phyloP scores from a whole-genome alignment of 2,888 invertebrate species.

The Tryphoninae sp. region DNA sequence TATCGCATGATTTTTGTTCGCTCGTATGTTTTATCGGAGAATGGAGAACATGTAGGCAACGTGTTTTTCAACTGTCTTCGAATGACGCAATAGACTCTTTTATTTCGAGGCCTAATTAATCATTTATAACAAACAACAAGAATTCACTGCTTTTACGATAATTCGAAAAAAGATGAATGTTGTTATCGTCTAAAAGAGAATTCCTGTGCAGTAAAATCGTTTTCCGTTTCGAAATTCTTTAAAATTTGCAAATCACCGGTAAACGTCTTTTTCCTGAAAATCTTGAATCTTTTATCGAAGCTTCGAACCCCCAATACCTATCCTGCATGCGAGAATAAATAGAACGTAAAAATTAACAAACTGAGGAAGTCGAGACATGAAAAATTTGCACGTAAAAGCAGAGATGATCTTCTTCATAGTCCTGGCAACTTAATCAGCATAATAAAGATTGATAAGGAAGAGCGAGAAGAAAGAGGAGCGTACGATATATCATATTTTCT shows the following conservation, averaged over 20 bases:
- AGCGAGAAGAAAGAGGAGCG: constrained; percentile 35
- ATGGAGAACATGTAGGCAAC: neutral
- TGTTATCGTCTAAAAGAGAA: neutral
- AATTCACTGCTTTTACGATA: neutral
- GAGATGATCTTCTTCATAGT: constrained; percentile 30
- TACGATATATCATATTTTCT: constrained; percentile 59
- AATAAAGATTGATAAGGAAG: constrained; percentile 61
- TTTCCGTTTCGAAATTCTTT: too few relatives aligned
- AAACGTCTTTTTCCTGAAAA: constrained; percentile 15
- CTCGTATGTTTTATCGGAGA: constrained; percentile 13
- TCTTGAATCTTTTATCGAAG: constrained; percentile 1
- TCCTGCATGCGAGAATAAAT: neutral
- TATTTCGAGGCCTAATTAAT: neutral
- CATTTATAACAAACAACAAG: neutral
- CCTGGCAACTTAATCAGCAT: constrained; percentile 60
- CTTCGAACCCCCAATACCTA: neutral
- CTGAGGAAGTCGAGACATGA: neutral
- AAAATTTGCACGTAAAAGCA: constrained; percentile 54
- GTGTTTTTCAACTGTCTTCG: neutral
- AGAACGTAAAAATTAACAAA: constrained; percentile 8
- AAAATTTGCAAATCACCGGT: neutral
- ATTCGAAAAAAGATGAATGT: neutral
- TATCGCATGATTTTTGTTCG: constrained; percentile 34
- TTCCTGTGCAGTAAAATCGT: neutral
- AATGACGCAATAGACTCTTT: neutral